A percentile compares a stretch with the other conserved stretches of the same genome.
phyloP scores from a whole-genome alignment of 2,113 vertebrate species.

The Leucopsar rothschildi region DNA sequence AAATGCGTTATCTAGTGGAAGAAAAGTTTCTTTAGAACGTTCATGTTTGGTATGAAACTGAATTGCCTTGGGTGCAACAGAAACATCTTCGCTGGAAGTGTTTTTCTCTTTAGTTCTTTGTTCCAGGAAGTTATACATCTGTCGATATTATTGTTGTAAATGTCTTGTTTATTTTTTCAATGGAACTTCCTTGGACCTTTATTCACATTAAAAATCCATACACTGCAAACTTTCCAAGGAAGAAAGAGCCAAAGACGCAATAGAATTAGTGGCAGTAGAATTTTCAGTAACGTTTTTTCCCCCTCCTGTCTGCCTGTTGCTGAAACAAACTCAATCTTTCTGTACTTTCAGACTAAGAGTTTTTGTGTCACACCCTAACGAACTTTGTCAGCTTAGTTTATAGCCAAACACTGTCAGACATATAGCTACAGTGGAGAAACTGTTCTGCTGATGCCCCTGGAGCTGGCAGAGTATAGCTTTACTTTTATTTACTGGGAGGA shows the following conservation, averaged over 20 bases:
- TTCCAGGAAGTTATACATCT: not conserved
- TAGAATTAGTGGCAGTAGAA: not conserved
- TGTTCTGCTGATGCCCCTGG: not conserved
- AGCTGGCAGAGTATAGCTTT: not conserved
- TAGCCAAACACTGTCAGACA: not conserved
- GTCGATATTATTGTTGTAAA: not conserved
- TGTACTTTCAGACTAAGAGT: not conserved
- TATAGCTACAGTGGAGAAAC: not conserved
- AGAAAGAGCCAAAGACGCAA: not conserved
- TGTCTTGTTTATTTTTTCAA: not conserved
- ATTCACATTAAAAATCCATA: not conserved
- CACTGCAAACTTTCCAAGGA: not conserved
- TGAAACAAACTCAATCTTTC: not conserved
- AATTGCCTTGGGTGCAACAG: not conserved
- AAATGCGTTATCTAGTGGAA: not conserved
- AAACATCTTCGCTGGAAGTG: not conserved
- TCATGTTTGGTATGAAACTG: not conserved
- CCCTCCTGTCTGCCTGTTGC: not conserved
- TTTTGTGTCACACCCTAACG: not conserved
- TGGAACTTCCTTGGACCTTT: not conserved
- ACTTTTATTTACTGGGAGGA: conserved; percentile 6
- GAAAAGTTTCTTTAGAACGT: not conserved
- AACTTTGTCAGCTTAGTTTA: not conserved
- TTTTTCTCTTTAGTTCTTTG: not conserved
- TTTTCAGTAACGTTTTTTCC: not conserved